These are phyloP conservation scores for Pteronotus mesoamericanus DNA, from an alignment of 2,797 vertebrate genomes.

Conservation along the genomic window DNA sequence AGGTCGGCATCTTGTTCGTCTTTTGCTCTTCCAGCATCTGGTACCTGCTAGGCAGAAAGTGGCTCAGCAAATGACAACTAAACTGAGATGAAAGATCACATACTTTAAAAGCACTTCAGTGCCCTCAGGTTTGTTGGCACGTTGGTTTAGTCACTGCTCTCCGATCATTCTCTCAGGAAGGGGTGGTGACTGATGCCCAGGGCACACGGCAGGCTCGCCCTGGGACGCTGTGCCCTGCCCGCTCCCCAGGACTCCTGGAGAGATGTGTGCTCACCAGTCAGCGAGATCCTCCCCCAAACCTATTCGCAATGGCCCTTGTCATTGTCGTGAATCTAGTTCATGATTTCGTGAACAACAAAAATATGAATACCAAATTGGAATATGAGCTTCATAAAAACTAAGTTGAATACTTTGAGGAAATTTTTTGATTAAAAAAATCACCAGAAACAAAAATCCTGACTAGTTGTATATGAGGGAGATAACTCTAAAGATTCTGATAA, in stretches of 20 bases:
- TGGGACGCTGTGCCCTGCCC: accelerated
- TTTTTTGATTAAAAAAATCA: neutral
- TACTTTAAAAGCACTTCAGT: neutral
- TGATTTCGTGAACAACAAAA: neutral
- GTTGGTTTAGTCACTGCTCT: neutral
- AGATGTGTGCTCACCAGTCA: neutral
- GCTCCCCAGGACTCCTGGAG: accelerated
- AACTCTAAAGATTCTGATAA: neutral
- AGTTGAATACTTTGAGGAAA: neutral
- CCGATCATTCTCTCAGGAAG: neutral
- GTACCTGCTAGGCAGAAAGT: neutral
- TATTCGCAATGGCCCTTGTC: neutral
- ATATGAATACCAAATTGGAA: neutral
- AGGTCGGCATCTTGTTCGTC: neutral
- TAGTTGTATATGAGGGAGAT: neutral
- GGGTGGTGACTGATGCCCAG: accelerated
- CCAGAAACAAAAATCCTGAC: neutral
- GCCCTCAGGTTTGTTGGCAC: neutral
- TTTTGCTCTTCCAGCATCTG: neutral
- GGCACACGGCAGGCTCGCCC: accelerated
- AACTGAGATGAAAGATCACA: neutral
- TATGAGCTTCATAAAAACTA: neutral
- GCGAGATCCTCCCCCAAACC: neutral
- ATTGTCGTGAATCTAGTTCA: neutral
- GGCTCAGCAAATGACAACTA: neutral